Percentiles rank a stretch among this genome's conserved stretches.
Evolutionary conservation across 2,888 invertebrate species (phyloP).

Genomic region (Sminthurinus aureus): DNA sequence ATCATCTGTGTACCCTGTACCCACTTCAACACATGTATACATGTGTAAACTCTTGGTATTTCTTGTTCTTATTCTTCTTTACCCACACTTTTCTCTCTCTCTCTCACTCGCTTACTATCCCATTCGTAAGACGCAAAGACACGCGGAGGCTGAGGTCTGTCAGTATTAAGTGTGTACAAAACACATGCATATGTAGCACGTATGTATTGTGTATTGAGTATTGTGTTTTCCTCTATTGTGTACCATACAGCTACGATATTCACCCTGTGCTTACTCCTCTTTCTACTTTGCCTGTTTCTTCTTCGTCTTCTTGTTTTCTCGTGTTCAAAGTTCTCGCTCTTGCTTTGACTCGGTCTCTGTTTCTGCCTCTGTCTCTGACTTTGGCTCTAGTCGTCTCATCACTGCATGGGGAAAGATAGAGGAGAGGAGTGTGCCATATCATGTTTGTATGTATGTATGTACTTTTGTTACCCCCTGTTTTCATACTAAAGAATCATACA

Average conservation of each 20-base stretch:
- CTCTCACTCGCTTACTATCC: constrained; percentile 10
- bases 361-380: neutral
- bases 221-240: neutral
- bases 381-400: neutral
- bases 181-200: no score
- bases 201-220: neutral
- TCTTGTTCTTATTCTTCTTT: neutral
- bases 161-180: neutral
- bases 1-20: constrained; percentile 33
- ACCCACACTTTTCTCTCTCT: constrained; percentile 5
- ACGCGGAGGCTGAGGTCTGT: neutral
- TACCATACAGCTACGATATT: neutral
- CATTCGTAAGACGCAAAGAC: neutral
- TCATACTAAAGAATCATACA: no score
- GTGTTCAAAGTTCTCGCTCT: neutral
- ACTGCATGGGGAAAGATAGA: neutral
- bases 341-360: no score
- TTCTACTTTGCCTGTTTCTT: no score
- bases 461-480: neutral
- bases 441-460: neutral
- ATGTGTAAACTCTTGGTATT: neutral
- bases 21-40: constrained; percentile 9
- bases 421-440: neutral
- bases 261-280: neutral
- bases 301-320: neutral